phyloP scores from a whole-genome alignment of 2,113 vertebrate genomes.

The Vidua macroura region DNA sequence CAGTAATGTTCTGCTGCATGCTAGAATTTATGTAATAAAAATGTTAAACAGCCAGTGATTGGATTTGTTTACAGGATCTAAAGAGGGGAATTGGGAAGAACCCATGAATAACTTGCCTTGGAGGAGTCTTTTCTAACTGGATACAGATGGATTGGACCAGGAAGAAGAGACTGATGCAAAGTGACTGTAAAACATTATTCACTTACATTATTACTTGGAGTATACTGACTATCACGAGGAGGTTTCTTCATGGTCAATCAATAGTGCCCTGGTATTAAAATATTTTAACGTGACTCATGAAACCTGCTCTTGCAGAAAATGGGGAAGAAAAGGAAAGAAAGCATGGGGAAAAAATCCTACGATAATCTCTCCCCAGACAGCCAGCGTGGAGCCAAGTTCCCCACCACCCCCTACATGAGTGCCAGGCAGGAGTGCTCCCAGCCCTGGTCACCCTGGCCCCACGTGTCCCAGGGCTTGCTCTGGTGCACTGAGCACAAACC shows the following conservation, averaged over 20 bases:
- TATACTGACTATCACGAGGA: not conserved
- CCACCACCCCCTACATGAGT: rapidly evolving
- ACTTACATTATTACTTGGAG: conserved; percentile 27
- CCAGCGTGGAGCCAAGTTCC: not conserved
- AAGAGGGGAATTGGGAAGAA: conserved; percentile 49
- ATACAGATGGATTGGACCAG: conserved; percentile 42
- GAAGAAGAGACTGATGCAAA: conserved; percentile 37
- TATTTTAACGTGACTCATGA: not conserved
- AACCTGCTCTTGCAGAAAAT: not conserved
- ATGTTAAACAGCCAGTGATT: conserved; percentile 51
- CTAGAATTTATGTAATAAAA: conserved; percentile 53
- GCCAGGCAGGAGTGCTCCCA: not conserved
- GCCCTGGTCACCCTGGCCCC: not conserved
- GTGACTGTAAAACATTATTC: conserved; percentile 44
- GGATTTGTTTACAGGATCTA: conserved; percentile 61
- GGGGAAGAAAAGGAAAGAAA: not conserved
- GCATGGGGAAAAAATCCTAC: rapidly evolving
- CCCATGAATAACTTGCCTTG: conserved; percentile 55
- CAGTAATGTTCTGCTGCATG: conserved; percentile 35
- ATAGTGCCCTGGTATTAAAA: conserved; percentile 11
- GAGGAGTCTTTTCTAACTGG: conserved; percentile 52
- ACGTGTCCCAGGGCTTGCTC: not conserved
- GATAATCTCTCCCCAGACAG: not conserved
- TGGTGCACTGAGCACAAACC: not conserved
- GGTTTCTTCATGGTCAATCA: conserved; percentile 37